Percentiles rank a stretch among this genome's conserved stretches.
phyloP scores from a whole-genome alignment of 1,140 invertebrate genomes.

The Pseudomyrmex pallidus region DNA sequence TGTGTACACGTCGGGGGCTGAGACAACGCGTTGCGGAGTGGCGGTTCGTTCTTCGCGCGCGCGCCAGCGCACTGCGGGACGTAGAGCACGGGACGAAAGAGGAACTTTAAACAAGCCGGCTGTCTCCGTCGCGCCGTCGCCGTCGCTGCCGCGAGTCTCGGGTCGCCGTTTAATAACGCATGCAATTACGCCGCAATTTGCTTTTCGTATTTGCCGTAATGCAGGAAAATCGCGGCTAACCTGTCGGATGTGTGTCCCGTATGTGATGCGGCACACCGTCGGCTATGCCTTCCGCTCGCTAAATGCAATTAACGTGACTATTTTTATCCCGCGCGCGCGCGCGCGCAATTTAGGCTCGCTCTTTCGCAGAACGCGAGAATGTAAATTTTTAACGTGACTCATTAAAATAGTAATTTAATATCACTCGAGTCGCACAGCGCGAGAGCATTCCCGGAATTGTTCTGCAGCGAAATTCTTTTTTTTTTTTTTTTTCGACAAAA shows the following conservation, averaged over 20 bases:
- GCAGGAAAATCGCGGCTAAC: conserved; percentile 62
- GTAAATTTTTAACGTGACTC: conserved; percentile 57
- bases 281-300: conserved; percentile 33
- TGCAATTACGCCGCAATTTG: conserved; percentile 68
- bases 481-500: not conserved
- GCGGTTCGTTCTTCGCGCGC: conserved; percentile 38
- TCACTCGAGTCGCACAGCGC: conserved; percentile 19
- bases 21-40: conserved; percentile 28
- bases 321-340: conserved; percentile 33
- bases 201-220: conserved; percentile 60
- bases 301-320: conserved; percentile 57
- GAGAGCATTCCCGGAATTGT: conserved; percentile 28
- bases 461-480: not conserved
- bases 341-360: conserved; percentile 55
- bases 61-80: conserved; percentile 46
- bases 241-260: conserved; percentile 9
- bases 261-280: conserved; percentile 14
- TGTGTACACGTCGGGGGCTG: conserved; percentile 63
- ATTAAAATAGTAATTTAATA: conserved; percentile 57
- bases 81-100: conserved; percentile 59
- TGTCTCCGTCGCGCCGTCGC: not conserved
- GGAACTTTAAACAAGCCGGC: conserved; percentile 68
- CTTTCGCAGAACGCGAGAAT: conserved; percentile 39
- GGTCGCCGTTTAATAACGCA: conserved; percentile 63
- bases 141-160: conserved; percentile 20